Evolutionary conservation across 2,797 vertebrate genomes (phyloP).

Genomic region (Pagetopsis macropterus): DNA sequence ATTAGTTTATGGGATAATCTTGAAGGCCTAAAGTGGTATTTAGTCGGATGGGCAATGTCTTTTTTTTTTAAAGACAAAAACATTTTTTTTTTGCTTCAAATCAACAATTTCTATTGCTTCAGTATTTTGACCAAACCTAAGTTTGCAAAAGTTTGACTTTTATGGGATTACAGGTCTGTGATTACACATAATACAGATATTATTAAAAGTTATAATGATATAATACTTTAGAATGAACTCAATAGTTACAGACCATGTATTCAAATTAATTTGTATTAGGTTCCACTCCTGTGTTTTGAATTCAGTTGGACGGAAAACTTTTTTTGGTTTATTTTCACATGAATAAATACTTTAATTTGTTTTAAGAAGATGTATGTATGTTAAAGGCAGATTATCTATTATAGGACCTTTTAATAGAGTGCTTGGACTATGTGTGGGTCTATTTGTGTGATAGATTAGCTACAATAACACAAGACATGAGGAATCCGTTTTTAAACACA

Average conservation of each 20-base stretch:
- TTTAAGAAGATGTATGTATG: not conserved
- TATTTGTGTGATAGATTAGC: constrained; percentile 19
- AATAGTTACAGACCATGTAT: not conserved
- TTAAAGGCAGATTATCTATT: not conserved
- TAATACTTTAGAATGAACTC: not conserved
- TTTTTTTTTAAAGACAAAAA: not conserved
- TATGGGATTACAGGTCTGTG: not conserved
- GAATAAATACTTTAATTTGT: not conserved
- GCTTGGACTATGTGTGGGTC: not conserved
- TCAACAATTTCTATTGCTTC: not conserved
- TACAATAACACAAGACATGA: not conserved
- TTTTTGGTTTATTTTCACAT: not conserved
- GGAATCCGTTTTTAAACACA: constrained; percentile 13
- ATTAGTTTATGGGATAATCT: constrained; percentile 71
- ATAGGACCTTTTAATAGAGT: constrained; percentile 16
- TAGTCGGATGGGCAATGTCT: constrained; percentile 26
- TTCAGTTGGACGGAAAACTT: not conserved
- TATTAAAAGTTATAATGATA: not conserved
- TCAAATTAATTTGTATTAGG: too few relatives aligned
- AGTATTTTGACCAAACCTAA: not conserved
- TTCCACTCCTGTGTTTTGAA: constrained; percentile 3
- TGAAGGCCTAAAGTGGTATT: constrained; percentile 59
- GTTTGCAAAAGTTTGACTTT: not conserved
- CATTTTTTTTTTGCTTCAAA: constrained; percentile 1
- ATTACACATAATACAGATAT: not conserved